Conservation (phyloP, 53 echinoderm and acorn worm species). For the Antedon mediterranea region DNA sequence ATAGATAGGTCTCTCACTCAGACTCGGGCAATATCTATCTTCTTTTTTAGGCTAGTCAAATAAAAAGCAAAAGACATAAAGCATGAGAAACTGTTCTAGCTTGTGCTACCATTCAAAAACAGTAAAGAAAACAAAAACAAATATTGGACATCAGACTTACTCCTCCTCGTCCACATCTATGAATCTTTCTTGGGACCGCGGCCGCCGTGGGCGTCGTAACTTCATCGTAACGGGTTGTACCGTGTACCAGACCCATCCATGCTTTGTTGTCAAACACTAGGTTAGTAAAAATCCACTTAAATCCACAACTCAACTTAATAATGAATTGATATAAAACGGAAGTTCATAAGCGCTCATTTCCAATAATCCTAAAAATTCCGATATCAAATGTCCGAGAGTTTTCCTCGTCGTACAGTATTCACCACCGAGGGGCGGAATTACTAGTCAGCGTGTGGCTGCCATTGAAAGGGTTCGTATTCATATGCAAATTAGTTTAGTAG, state of each 20-base stretch:
- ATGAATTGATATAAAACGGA: background rate
- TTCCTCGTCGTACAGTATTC: no score
- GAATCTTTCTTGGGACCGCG: no score
- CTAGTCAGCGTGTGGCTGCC: background rate
- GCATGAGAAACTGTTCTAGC: background rate
- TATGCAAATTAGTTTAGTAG: background rate
- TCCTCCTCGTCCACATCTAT: background rate
- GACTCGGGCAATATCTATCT: no score
- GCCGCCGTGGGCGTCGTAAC: background rate
- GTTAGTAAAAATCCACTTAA: background rate
- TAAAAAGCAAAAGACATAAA: no score
- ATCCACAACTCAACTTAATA: background rate
- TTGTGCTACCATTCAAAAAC: background rate
- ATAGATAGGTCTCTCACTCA: no score
- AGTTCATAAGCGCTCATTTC: background rate
- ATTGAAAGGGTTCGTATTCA: background rate
- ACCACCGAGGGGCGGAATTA: background rate
- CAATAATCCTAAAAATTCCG: background rate
- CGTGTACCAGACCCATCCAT: background rate
- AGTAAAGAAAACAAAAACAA: background rate
- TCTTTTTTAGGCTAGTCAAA: no score
- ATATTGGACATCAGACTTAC: background rate
- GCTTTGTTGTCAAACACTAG: background rate
- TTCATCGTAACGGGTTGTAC: background rate
- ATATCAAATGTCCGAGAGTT: no score